A percentile compares a stretch with the other conserved stretches of the same genome.
phyloP scores from a whole-genome alignment of 2,113 vertebrate species.

The Pelecanoides urinatrix region DNA sequence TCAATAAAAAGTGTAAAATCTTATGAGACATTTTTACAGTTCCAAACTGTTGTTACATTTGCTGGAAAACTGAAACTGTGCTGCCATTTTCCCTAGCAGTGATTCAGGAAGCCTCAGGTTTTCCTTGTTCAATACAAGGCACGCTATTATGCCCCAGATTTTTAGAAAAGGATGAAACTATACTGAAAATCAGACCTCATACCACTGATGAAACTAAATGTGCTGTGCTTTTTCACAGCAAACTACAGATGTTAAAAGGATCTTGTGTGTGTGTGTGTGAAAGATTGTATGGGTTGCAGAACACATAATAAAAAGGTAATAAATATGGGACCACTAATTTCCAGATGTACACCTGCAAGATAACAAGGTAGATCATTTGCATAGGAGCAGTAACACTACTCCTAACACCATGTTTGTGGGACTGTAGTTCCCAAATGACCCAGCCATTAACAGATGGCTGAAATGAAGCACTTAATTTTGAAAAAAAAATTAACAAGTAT shows the following conservation, averaged over 20 bases:
- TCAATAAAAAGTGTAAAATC: background rate
- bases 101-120: background rate
- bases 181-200: background rate
- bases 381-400: background rate
- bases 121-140: background rate
- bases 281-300: background rate
- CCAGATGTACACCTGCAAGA: background rate
- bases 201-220: background rate
- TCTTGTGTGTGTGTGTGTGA: background rate
- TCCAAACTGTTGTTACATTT: background rate
- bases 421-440: background rate
- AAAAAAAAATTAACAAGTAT: background rate
- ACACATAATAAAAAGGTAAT: background rate
- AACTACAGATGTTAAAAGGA: background rate
- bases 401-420: background rate
- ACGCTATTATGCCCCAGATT: background rate
- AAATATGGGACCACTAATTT: background rate
- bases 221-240: background rate
- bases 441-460: background rate
- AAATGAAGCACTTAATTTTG: background rate
- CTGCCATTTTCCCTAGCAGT: background rate
- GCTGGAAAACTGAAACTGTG: background rate
- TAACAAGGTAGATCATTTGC: background rate
- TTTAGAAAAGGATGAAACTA: background rate
- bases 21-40: background rate